These are phyloP conservation scores for Pogoniulus pusillus DNA, from an alignment of 2,797 vertebrate genomes.

Conservation along the genomic window DNA sequence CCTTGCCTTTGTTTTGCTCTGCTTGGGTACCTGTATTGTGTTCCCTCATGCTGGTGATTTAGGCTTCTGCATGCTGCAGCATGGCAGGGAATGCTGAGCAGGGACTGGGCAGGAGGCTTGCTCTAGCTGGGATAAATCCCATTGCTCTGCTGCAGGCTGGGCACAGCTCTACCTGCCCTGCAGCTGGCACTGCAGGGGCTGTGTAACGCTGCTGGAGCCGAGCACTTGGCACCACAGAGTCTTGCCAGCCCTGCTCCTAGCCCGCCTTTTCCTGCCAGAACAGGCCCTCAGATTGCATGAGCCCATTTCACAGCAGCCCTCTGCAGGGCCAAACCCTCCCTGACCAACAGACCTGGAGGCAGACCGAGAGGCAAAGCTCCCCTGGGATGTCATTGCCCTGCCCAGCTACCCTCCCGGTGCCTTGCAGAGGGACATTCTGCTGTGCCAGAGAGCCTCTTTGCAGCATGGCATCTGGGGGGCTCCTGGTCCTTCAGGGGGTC, in stretches of 20 bases:
- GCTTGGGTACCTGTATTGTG: not conserved
- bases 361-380: not conserved
- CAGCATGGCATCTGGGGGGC: fast-evolving
- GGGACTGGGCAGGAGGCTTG: not conserved
- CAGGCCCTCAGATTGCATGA: not conserved
- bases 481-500: not conserved
- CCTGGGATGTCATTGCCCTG: not conserved
- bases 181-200: not conserved
- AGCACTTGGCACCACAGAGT: not conserved
- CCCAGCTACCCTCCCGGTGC: not conserved
- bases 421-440: not conserved
- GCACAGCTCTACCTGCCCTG: not conserved
- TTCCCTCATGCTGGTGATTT: not conserved
- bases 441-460: not conserved
- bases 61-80: not conserved
- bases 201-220: not conserved
- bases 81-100: not conserved
- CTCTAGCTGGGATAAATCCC: not conserved
- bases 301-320: not conserved
- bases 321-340: not conserved
- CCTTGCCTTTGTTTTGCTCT: not conserved
- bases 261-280: not conserved
- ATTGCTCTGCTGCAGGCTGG: not conserved
- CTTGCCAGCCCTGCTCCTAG: not conserved
- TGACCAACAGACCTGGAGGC: not conserved